Evolutionary conservation across 2,797 vertebrate genomes (phyloP).

Genomic region (Acanthornis magna): DNA sequence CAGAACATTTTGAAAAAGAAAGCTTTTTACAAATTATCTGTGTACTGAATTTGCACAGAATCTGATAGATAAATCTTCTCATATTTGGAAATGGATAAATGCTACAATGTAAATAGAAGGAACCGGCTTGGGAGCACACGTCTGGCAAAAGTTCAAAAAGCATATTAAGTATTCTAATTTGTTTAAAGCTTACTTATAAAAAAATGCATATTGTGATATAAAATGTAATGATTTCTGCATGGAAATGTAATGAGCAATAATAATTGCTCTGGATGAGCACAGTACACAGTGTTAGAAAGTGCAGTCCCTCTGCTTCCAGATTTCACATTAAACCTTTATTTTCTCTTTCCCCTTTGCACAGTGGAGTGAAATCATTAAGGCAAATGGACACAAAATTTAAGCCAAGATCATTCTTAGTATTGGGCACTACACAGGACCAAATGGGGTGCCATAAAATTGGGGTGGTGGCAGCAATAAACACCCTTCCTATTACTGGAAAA

Average conservation of each 20-base stretch:
- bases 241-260: conserved; percentile 63
- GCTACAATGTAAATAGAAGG: conserved; percentile 73
- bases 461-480: conserved; percentile 36
- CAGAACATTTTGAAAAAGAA: conserved; percentile 77
- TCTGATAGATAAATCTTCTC: conserved; percentile 79
- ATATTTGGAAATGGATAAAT: conserved; percentile 82
- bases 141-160: conserved; percentile 77
- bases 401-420: not conserved
- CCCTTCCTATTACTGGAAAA: conserved; percentile 60
- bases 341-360: conserved; percentile 17
- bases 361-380: conserved; percentile 19
- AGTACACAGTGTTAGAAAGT: conserved; percentile 5
- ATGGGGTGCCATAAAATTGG: not conserved
- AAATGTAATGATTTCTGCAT: conserved; percentile 63
- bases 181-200: conserved; percentile 70
- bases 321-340: conserved; percentile 60
- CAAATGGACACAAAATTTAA: conserved; percentile 41
- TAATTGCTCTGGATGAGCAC: conserved; percentile 47
- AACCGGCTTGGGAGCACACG: conserved; percentile 53
- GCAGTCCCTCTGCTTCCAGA: conserved; percentile 31
- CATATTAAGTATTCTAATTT: conserved; percentile 77
- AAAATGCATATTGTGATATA: conserved; percentile 48
- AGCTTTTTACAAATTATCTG: conserved; percentile 79
- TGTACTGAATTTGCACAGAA: conserved; percentile 79
- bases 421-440: not conserved